phyloP scores from a whole-genome alignment of 2,888 invertebrate species.

The Nymphalis c-album region DNA sequence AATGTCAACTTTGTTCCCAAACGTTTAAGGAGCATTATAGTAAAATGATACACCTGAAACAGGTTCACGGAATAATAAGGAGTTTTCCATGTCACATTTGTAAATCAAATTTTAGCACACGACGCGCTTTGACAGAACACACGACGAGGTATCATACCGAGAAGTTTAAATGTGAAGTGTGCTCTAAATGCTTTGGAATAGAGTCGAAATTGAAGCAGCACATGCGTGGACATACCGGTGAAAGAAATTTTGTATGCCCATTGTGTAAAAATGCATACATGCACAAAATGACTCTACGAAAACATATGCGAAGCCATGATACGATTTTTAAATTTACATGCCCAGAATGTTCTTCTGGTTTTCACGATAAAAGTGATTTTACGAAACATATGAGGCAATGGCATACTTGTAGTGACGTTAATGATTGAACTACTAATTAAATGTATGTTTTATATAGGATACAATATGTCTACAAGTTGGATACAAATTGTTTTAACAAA shows the following conservation, averaged over 20 bases:
- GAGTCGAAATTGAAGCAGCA: constrained; percentile 71
- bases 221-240: constrained; percentile 65
- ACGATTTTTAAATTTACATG: constrained; percentile 46
- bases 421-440: background rate
- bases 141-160: constrained; percentile 62
- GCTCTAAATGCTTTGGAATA: constrained; percentile 69
- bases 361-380: constrained; percentile 44
- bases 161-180: constrained; percentile 67
- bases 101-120: constrained; percentile 46
- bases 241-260: constrained; percentile 63
- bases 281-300: constrained; percentile 61
- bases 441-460: no score
- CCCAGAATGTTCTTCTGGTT: constrained; percentile 45
- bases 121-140: constrained; percentile 57
- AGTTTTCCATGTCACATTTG: constrained; percentile 55
- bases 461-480: no score
- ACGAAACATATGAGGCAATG: constrained; percentile 43
- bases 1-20: constrained; percentile 52
- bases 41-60: constrained; percentile 54
- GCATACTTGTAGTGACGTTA: constrained; percentile 18
- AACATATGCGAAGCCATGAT: constrained; percentile 67
- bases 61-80: constrained; percentile 52
- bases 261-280: constrained; percentile 71
- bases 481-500: no score
- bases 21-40: constrained; percentile 59